Conservation (phyloP, 2,888 invertebrate genomes). For the Teinopalpus imperialis region DNA sequence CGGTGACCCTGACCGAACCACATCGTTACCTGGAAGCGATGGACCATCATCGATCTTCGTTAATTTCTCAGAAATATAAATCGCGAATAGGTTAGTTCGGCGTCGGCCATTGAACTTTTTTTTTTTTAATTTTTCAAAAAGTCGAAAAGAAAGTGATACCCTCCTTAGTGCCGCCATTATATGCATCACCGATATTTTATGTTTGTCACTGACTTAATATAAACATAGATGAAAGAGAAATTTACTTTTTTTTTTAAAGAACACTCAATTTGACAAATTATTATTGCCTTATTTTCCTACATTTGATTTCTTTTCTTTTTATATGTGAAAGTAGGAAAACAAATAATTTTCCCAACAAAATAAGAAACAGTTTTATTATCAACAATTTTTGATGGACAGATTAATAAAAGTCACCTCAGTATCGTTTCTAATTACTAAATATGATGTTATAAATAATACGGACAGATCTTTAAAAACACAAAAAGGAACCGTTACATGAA, state of each 20-base stretch:
- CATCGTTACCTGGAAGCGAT: conserved; percentile 36
- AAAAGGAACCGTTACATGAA: conserved; percentile 1
- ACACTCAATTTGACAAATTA: too few relatives aligned
- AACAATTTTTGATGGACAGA: too few relatives aligned
- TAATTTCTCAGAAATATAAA: conserved; percentile 36
- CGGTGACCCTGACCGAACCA: conserved; percentile 12
- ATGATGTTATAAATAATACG: conserved; percentile 13
- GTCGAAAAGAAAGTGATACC: conserved; percentile 9
- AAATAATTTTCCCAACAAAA: too few relatives aligned
- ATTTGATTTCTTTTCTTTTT: too few relatives aligned
- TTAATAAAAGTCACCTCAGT: too few relatives aligned
- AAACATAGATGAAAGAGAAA: conserved; percentile 10
- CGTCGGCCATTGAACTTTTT: conserved; percentile 13
- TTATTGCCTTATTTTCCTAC: too few relatives aligned
- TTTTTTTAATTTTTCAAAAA: conserved; percentile 13
- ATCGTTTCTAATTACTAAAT: conserved; percentile 13
- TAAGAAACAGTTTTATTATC: too few relatives aligned
- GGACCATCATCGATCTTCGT: conserved; percentile 37
- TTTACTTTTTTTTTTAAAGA: conserved; percentile 1
- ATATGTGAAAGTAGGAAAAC: too few relatives aligned
- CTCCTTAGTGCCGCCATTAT: conserved; percentile 6
- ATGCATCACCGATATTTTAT: conserved; percentile 12
- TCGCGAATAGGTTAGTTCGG: conserved; percentile 2
- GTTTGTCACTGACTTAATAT: conserved; percentile 8
- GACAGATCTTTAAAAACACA: background rate